These are phyloP conservation scores for Perizoma flavofasciatum DNA, from an alignment of 2,888 invertebrate genomes.

Conservation along the genomic window DNA sequence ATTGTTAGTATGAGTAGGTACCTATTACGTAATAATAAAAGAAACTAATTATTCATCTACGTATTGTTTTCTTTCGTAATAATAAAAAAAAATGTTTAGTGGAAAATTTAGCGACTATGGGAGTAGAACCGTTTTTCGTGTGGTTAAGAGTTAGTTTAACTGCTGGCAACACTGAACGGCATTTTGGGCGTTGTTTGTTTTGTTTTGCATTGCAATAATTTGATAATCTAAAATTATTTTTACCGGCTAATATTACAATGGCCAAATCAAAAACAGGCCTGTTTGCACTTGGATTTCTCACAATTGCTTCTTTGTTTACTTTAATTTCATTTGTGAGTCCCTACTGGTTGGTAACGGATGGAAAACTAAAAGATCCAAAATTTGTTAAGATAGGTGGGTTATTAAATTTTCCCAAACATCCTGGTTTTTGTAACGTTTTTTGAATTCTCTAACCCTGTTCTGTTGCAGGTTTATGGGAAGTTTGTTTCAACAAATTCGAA, in stretches of 20 bases:
- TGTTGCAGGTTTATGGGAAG: conserved; percentile 94
- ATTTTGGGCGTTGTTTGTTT: conserved; percentile 33
- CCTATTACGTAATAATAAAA: no score
- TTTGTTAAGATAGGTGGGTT: conserved; percentile 91
- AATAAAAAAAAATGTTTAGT: no score
- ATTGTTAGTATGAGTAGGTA: no score
- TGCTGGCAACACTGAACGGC: no score
- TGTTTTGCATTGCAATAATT: no score
- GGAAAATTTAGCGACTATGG: no score
- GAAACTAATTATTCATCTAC: no score
- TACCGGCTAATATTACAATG: conserved; percentile 55
- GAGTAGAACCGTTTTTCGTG: no score
- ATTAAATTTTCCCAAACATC: not conserved
- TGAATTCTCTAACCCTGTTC: not conserved
- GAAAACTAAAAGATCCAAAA: conserved; percentile 89
- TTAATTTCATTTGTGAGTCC: conserved; percentile 93
- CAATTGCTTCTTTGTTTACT: conserved; percentile 87
- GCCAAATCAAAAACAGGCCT: conserved; percentile 87
- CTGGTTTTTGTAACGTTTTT: not conserved
- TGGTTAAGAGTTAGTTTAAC: no score
- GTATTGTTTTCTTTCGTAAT: no score
- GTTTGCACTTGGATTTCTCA: conserved; percentile 86
- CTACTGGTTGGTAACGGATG: conserved; percentile 94
- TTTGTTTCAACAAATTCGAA: conserved; percentile 94
- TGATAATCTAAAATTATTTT: not conserved